Evolutionary conservation across 1,140 invertebrate species (phyloP).

Genomic region (Sinonovacula constricta): DNA sequence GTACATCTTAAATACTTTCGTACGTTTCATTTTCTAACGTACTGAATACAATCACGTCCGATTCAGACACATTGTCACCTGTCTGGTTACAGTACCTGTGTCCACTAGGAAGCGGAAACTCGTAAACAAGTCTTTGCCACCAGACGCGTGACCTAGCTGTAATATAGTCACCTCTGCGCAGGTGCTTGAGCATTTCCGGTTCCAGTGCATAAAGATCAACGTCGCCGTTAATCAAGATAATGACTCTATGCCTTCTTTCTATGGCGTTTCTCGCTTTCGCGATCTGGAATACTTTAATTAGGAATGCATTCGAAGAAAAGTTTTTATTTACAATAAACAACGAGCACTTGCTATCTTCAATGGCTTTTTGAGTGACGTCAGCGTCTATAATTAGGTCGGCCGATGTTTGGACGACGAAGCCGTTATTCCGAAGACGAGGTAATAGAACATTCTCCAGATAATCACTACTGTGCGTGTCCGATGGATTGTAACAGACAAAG

Average conservation of each 20-base stretch:
- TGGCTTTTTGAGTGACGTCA: constrained; percentile 29
- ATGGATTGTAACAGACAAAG: constrained; percentile 19
- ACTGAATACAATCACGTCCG: constrained; percentile 40
- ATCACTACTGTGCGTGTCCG: constrained; percentile 6
- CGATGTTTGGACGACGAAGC: constrained; percentile 27
- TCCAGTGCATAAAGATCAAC: constrained; percentile 34
- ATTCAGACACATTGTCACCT: constrained; percentile 10
- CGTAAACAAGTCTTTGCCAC: constrained; percentile 45
- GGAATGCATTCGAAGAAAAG: constrained; percentile 35
- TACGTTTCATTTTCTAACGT: constrained; percentile 28
- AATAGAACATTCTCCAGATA: constrained; percentile 21
- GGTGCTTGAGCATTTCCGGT: constrained; percentile 34
- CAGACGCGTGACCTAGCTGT: constrained; percentile 37
- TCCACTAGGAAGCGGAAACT: constrained; percentile 33
- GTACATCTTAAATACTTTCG: constrained; percentile 18
- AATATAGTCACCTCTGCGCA: constrained; percentile 50
- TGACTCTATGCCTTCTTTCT: constrained; percentile 28
- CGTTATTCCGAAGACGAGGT: constrained; percentile 35
- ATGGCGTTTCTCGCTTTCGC: background rate
- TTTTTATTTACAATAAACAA: constrained; percentile 40
- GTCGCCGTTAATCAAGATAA: constrained; percentile 26
- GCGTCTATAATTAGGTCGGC: constrained; percentile 31
- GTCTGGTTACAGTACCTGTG: background rate
- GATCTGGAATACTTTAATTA: background rate
- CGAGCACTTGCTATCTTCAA: constrained; percentile 40